phyloP scores from a whole-genome alignment of 2,888 invertebrate genomes.

The Ophion ellenae region DNA sequence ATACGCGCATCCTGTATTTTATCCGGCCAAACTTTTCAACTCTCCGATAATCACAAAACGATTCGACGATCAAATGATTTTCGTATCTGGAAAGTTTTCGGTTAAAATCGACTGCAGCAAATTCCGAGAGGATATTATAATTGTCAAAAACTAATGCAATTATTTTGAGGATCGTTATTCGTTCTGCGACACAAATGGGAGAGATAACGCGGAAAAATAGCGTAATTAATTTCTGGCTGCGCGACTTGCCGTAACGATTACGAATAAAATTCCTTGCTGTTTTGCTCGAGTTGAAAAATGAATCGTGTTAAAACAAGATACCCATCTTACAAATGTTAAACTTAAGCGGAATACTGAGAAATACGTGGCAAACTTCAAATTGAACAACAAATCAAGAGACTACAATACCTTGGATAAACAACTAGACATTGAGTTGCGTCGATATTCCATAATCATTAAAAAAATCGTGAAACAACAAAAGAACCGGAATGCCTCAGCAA shows the following conservation, averaged over 20 bases:
- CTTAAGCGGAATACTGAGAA: too few relatives aligned
- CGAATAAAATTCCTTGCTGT: background rate
- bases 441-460: too few relatives aligned
- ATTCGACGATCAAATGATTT: conserved; percentile 48
- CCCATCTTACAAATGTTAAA: too few relatives aligned
- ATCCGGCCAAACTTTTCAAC: conserved; percentile 47
- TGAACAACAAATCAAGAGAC: too few relatives aligned
- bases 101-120: background rate
- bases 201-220: background rate
- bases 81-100: background rate
- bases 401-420: too few relatives aligned
- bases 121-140: background rate
- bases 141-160: background rate
- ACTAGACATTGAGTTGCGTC: too few relatives aligned
- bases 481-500: too few relatives aligned
- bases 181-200: background rate
- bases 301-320: too few relatives aligned
- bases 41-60: conserved; percentile 53
- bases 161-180: background rate
- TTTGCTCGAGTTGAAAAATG: background rate
- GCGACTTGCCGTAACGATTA: too few relatives aligned
- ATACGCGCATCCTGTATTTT: conserved; percentile 27
- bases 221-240: too few relatives aligned
- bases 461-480: too few relatives aligned
- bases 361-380: too few relatives aligned